Base-by-base conservation (phyloP, 2,797 vertebrate genomes). In the Peromyscus attwateri region DNA sequence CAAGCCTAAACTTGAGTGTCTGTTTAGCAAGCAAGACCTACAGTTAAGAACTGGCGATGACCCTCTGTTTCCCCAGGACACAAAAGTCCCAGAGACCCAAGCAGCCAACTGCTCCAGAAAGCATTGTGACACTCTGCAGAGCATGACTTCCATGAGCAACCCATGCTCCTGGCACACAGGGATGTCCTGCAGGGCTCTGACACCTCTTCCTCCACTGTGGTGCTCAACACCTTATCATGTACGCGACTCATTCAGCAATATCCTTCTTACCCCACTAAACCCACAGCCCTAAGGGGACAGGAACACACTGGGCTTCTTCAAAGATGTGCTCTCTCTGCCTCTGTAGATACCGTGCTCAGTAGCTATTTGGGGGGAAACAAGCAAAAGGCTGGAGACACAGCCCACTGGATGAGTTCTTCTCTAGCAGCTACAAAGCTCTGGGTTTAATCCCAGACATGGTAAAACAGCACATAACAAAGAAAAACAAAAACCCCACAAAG, bases 71-170 rank as follows among this genome's bases (percentile, higher is more conserved):
- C 55, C 25, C 46, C 21, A 46, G 62, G 80, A 37, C 70, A 40
- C 37, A 19, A 3, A 62, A 60, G 84, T 29, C 25, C 29, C 29
- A 23, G 83, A 14, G 55, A 80, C 64, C 37, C 43, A 49, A 64
- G 23, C 1, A 31, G 52, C 40, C 11, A 31, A 43, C 12, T 1
- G 12, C 25, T 82, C 10, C 29, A 31, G 37, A 17, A 55, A 46
- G 23, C 21, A 34, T 64, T 52, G 10, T 55, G 34, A 75, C 25
- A 31, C 27, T n/a, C 5, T 40, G 71, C 77, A 55, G 25, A 43
- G 31, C 0, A 1, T 12, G 46, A n/a, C 12, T 5, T 16, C 71
- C 37, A 43, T 13, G 82, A 49, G 8, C 0, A 1, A 19, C 52
- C 46, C 16, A 0, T 7, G 17, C 29, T 46, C 16, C 40, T 14